These are phyloP conservation scores for Hemistola chrysoprasaria DNA, from an alignment of 2,888 invertebrate species.

Conservation along the genomic window DNA sequence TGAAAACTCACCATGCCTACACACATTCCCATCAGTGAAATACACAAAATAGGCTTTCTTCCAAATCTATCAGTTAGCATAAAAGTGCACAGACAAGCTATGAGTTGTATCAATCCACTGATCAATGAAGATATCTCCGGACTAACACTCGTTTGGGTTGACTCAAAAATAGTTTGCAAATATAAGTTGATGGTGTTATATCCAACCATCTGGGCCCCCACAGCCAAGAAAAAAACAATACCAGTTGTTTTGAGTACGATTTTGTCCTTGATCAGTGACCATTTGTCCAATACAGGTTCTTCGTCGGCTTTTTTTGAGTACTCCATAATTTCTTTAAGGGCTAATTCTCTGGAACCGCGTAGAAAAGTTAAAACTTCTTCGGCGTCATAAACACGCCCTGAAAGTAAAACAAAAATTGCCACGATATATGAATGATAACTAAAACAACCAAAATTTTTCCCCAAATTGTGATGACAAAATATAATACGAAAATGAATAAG, in stretches of 20 bases:
- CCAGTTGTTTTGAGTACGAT: constrained; percentile 36
- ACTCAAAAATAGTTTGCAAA: constrained; percentile 45
- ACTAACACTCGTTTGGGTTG: constrained; percentile 40
- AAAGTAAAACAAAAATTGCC: too few relatives aligned
- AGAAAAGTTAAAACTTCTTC: constrained; percentile 31
- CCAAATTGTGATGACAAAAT: too few relatives aligned
- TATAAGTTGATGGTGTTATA: constrained; percentile 44
- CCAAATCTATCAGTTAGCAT: constrained; percentile 38
- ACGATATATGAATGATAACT: too few relatives aligned
- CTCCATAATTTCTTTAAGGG: constrained; percentile 35
- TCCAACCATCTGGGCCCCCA: constrained; percentile 36
- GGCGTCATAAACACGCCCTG: constrained; percentile 20
- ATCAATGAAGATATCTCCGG: constrained; percentile 45
- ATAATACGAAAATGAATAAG: too few relatives aligned
- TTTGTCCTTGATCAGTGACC: constrained; percentile 30
- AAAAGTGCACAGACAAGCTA: constrained; percentile 37
- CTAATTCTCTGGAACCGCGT: constrained; percentile 31
- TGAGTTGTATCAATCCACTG: constrained; percentile 43
- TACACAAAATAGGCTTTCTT: constrained; percentile 39
- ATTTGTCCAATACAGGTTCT: constrained; percentile 5
- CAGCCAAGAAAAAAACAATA: constrained; percentile 30
- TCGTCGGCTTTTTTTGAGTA: constrained; percentile 15
- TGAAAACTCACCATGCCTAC: constrained; percentile 45
- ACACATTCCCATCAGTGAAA: constrained; percentile 35
- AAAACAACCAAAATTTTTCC: too few relatives aligned